phyloP scores from a whole-genome alignment of 1,140 invertebrate species.

The Melipona quadrifasciata region DNA sequence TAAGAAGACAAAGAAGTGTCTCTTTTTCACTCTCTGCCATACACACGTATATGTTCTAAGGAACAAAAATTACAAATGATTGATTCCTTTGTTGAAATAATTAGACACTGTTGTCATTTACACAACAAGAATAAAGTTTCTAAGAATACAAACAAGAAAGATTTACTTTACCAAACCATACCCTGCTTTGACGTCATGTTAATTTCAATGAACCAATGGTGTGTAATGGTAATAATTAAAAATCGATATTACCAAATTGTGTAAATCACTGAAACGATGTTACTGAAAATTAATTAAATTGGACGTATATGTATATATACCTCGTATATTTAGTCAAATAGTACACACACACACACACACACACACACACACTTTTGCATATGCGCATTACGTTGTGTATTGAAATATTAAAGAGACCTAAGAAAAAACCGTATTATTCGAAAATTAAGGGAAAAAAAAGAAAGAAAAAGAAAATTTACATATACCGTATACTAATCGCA shows the following conservation, averaged over 20 bases:
- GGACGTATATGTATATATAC: not conserved
- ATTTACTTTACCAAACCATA: not conserved
- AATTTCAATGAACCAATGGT: conserved; percentile 4
- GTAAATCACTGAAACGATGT: not conserved
- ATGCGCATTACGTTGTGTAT: not conserved
- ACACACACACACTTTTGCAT: not conserved
- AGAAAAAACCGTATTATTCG: not conserved
- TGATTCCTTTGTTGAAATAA: not conserved
- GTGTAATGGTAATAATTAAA: conserved; percentile 1
- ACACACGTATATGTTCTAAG: not conserved
- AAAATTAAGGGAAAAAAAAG: too few species aligned
- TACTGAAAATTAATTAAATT: not conserved
- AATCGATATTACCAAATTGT: not conserved
- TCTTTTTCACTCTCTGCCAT: not conserved
- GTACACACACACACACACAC: not conserved
- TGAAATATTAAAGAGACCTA: not conserved
- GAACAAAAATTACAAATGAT: not conserved
- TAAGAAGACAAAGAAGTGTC: not conserved
- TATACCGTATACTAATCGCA: not conserved
- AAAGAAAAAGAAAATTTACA: not conserved
- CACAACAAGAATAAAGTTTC: not conserved
- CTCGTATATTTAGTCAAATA: not conserved
- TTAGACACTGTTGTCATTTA: not conserved
- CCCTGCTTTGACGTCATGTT: not conserved
- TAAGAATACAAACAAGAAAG: not conserved